Conservation (phyloP, 2,113 vertebrate genomes). For the Picathartes gymnocephalus region DNA sequence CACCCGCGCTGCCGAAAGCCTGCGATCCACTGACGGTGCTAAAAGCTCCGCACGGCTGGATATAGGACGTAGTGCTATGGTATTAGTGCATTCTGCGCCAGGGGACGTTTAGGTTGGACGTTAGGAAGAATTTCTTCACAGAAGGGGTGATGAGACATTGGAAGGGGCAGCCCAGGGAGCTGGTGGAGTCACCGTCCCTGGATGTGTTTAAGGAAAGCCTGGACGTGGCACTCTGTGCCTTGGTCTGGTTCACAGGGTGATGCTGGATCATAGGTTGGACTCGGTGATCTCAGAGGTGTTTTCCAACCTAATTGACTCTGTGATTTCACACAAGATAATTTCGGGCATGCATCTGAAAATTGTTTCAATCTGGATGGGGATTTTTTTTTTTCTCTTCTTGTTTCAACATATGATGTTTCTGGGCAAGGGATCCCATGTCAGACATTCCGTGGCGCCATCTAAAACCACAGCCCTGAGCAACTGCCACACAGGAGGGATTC, state of each 20-base stretch:
- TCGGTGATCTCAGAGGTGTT: background rate
- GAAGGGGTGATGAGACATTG: background rate
- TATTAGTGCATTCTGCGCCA: background rate
- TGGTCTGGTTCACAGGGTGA: background rate
- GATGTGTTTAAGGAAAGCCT: background rate
- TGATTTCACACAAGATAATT: background rate
- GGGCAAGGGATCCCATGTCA: background rate
- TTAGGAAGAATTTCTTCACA: background rate
- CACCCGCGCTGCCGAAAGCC: background rate
- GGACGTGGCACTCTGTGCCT: background rate
- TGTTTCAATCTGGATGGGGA: rapidly evolving
- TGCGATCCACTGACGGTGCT: background rate
- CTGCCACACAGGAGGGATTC: background rate
- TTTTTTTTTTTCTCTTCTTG: too few relatives aligned
- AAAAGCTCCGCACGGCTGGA: background rate
- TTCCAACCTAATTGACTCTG: background rate
- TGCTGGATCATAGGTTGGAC: background rate
- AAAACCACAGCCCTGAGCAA: background rate
- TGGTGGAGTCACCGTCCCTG: background rate
- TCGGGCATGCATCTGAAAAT: background rate
- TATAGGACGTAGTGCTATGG: background rate
- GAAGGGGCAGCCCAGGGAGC: too few relatives aligned
- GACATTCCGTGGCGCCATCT: background rate
- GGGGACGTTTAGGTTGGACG: background rate
- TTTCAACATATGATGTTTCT: background rate